Conservation (phyloP, 2,888 invertebrate genomes). For the Cotesia congregata region DNA sequence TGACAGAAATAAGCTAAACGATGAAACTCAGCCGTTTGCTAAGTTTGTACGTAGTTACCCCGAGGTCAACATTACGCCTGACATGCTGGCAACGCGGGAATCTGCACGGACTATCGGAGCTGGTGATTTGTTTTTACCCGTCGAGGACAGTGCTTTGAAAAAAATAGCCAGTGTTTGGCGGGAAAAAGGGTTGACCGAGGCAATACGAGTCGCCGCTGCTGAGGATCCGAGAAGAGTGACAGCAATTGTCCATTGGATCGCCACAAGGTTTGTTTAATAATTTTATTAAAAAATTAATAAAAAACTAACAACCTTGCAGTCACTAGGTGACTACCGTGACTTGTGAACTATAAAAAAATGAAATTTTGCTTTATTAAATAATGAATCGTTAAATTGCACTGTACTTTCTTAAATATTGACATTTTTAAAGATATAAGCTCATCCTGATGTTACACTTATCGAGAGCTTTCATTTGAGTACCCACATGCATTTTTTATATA, state of each 20-base stretch:
- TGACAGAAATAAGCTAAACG: slow-evolving; percentile 54
- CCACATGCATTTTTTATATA: too few relatives aligned
- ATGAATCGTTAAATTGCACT: too few relatives aligned
- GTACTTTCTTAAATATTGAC: too few relatives aligned
- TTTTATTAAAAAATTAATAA: not conserved
- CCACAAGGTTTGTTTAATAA: slow-evolving; percentile 57
- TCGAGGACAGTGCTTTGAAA: slow-evolving; percentile 81
- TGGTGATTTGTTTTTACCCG: slow-evolving; percentile 75
- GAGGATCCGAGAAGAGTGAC: slow-evolving; percentile 73
- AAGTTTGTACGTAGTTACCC: slow-evolving; percentile 76
- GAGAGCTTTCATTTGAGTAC: too few relatives aligned
- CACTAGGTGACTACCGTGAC: too few relatives aligned
- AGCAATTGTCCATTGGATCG: slow-evolving; percentile 69
- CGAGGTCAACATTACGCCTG: slow-evolving; percentile 78
- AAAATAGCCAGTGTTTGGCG: slow-evolving; percentile 83
- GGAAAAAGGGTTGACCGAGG: slow-evolving; percentile 81
- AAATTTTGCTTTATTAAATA: too few relatives aligned
- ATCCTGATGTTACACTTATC: too few relatives aligned
- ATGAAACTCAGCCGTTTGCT: slow-evolving; percentile 60
- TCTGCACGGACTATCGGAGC: slow-evolving; percentile 72
- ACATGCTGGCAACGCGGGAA: slow-evolving; percentile 74
- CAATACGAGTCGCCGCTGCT: slow-evolving; percentile 76
- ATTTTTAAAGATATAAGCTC: too few relatives aligned
- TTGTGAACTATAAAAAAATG: too few relatives aligned
- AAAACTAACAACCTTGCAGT: too few relatives aligned